Evolutionary conservation across 2,113 vertebrate genomes (phyloP), one percentile per base, ranked within the genome.

Genomic region (Tetrax tetrax): DNA sequence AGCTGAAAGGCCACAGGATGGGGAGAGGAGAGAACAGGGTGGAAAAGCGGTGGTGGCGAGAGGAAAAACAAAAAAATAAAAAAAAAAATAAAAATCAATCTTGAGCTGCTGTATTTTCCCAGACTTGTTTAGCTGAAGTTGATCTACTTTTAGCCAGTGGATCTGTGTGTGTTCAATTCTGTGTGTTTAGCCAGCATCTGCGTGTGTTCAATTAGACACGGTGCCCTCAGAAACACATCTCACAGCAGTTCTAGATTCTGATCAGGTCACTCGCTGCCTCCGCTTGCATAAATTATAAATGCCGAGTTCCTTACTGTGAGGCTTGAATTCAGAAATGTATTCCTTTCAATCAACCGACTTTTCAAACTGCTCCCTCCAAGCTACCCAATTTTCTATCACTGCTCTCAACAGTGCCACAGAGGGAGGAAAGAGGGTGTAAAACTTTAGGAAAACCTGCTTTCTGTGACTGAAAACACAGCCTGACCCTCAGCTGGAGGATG

Each of bases 401-500:
- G 0, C 38, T 89, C 89, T 90, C 64, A 66, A 59, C 51, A 38
- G 54, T 11, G 29, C 41, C 66, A 50, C 54, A 83, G 60, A 28
- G 27, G 51, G 20, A 61, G 50, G 16, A 17, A 17, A 15, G 24
- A 20, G 2, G 0, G 50, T 28, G 51, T 43, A 89, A 89, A 71
- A 82, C 77, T 75, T 78, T 1, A 79, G 80, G 76, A 64, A 92
- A 90, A 75, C 63, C 75, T 76, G 3, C 74, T 85, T 91, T 94
- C 61, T 89, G 65, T 14, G 72, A 31, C 61, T 37, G 53, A 71
- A 83, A 96, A 83, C 91, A 84, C 82, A 83, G 81, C 48, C 80
- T 91, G 81, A 64, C 77, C 88, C 93, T 93, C 90, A 94, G 89
- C 77, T 87, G 74, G 91, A 95, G 64, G 35, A 95, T 28, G 57